Evolutionary conservation across 2,888 invertebrate species (phyloP), one percentile per base, ranked within the genome.

Genomic region (Hypselothyrea guttata): DNA sequence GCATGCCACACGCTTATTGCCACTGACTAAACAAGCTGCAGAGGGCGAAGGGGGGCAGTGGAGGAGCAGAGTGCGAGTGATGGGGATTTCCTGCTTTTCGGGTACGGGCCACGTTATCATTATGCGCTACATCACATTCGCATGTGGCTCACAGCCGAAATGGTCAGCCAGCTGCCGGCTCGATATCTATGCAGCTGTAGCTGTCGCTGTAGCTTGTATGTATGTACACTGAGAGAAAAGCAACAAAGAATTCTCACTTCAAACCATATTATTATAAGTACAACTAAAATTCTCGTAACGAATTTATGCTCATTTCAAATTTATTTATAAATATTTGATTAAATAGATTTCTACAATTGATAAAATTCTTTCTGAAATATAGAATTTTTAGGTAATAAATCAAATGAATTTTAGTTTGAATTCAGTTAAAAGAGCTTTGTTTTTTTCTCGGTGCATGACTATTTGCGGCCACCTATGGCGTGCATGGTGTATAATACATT

Each of bases 71-170:
- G 30, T 13, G 11, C 28, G 47, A 33, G 30, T 18, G 52, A 42
- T n/a, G 30, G 40, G 33, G 40, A 13, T 44, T 37, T 40, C 22
- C 58, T 45, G 62, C 51, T 49, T 58, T 56, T 44, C 62, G 61
- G 56, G 53, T 58, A 62, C 48, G 54, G 47, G 41, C 46, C 75
- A 63, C 78, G 78, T 81, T 79, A 84, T 79, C 84, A 84, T 84
- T 84, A 79, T 82, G 78, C 83, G 78, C 82, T 77, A 78, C 78
- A 78, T 77, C 77, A 81, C 77, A 71, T 74, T 66, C 81, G 63
- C 81, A 83, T 72, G 62, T 61, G 84, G 59, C 59, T 49, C 49
- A 13, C 42, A 60, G 53, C 52, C 44, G 31, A 57, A 72, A 71
- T 67, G 75, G 60, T 61, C 78, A 71, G 63, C 54, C 47, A 45